Evolutionary conservation across 1,140 invertebrate species (phyloP), one percentile per base, ranked within the genome.

Genomic region (Pachyrhynchus sulphureomaculatus): DNA sequence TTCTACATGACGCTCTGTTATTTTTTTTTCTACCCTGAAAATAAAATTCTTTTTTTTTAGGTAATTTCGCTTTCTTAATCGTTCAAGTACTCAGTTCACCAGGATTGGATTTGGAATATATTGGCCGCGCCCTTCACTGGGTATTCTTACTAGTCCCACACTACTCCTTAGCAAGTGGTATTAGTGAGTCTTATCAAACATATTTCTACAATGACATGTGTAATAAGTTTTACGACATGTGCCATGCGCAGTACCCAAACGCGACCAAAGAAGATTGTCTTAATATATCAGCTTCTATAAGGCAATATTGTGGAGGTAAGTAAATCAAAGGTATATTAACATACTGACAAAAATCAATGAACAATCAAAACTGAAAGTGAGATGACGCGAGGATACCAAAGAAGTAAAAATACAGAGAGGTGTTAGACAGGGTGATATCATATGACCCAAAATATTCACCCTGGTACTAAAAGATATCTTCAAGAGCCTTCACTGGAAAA

Each of bases 141-240:
- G 69, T 89, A 24, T 86, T 92, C 66, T 78, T 82, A 54, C 73
- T 89, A 24, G 79, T 90, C 53, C 90, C 90, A 0, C 85, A 89
- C 48, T 92, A 90, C 75, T 84, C 84, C 63, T 76, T 92, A 9
- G 68, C 76, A 0, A 75, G 75, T 32, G 72, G 64, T 1, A 68
- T 76, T 18, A 42, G 59, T 9, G 64, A 69, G 15, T 57, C 34
- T 32, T 68, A 65, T 49, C 55, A 44, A 4, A 44, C 66, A 15
- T 73, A 45, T 36, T 54, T 60, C 12, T 65, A 53, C 13, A 65
- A 68, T 36, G 58, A 64, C 0, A 2, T 64, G 15, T 67, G 66
- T 36, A 53, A 64, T 15, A 32, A 34, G 13, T 26, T 52, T 33
- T 66, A 57, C 34, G 58, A 62, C 2, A 13, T 4, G 0, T 66